These are phyloP conservation scores for Perognathus longimembris DNA, from an alignment of 2,113 vertebrate genomes.

Conservation along the genomic window DNA sequence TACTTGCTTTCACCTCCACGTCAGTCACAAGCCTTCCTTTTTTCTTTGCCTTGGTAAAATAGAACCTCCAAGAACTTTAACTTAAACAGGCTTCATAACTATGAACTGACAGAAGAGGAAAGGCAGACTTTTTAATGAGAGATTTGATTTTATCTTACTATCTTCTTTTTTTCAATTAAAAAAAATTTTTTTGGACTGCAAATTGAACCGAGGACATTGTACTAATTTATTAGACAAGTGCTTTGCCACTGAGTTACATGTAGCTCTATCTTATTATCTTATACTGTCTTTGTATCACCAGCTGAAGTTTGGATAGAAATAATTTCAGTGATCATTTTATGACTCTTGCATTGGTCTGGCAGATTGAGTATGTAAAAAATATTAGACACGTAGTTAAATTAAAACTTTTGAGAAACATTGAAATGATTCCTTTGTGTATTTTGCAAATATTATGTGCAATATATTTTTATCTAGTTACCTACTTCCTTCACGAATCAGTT, in stretches of 20 bases:
- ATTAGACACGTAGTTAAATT: neutral
- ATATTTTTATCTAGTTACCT: neutral
- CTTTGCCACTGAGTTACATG: too few species aligned
- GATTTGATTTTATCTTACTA: too few species aligned
- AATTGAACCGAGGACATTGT: too few species aligned
- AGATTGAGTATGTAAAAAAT: neutral
- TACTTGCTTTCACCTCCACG: too few species aligned
- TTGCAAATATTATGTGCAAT: neutral
- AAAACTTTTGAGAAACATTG: conserved; percentile 6
- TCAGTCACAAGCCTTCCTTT: too few species aligned
- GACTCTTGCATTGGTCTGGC: neutral
- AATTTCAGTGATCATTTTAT: neutral
- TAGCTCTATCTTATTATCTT: neutral
- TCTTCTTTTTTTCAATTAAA: too few species aligned
- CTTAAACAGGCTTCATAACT: neutral
- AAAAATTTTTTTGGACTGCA: too few species aligned
- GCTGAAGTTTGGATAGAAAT: neutral
- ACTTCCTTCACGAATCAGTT: neutral
- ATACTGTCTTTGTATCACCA: neutral
- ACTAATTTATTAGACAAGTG: too few species aligned
- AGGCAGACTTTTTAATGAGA: neutral
- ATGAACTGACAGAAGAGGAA: neutral
- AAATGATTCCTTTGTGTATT: neutral
- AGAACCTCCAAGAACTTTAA: neutral
- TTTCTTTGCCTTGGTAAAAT: too few species aligned